These are phyloP conservation scores for Caenorhabditis panamensis DNA, from an alignment of 2,888 invertebrate genomes.

Conservation along the genomic window DNA sequence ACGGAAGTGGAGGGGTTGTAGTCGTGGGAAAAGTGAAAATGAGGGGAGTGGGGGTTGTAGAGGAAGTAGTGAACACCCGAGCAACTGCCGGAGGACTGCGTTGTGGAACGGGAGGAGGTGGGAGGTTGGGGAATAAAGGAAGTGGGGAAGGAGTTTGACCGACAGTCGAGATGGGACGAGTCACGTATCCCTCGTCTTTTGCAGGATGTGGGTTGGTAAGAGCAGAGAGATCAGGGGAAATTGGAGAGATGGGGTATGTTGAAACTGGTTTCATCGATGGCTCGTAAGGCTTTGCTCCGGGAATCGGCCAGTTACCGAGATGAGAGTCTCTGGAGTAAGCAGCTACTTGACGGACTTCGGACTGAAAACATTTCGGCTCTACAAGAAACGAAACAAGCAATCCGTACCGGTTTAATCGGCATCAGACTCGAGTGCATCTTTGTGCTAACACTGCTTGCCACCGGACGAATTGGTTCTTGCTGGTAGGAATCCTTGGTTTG, in stretches of 20 bases:
- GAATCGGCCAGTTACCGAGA: constrained; percentile 75
- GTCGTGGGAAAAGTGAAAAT: constrained; percentile 53
- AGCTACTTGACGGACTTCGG: constrained; percentile 58
- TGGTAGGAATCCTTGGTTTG: constrained; percentile 43
- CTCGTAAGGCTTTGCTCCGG: constrained; percentile 68
- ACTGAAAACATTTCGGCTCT: constrained; percentile 23
- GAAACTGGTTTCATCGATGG: constrained; percentile 68
- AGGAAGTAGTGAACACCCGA: constrained; percentile 39
- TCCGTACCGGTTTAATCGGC: constrained; percentile 59
- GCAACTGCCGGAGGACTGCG: constrained; percentile 45
- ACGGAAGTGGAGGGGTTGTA: constrained; percentile 32
- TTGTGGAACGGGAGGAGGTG: constrained; percentile 28
- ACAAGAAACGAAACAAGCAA: neutral
- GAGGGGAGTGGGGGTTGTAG: constrained; percentile 24
- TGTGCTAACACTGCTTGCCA: constrained; percentile 62
- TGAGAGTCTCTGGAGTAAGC: constrained; percentile 65
- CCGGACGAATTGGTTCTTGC: constrained; percentile 51
- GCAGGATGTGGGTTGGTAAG: neutral
- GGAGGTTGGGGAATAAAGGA: constrained; percentile 41
- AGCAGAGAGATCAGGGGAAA: constrained; percentile 24
- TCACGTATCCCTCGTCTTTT: constrained; percentile 43
- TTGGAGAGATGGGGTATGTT: constrained; percentile 59
- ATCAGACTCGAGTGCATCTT: constrained; percentile 55
- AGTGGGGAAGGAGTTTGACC: constrained; percentile 20
- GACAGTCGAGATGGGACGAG: constrained; percentile 53